phyloP scores from a whole-genome alignment of 2,797 vertebrate genomes.

The Pitangus sulphuratus region DNA sequence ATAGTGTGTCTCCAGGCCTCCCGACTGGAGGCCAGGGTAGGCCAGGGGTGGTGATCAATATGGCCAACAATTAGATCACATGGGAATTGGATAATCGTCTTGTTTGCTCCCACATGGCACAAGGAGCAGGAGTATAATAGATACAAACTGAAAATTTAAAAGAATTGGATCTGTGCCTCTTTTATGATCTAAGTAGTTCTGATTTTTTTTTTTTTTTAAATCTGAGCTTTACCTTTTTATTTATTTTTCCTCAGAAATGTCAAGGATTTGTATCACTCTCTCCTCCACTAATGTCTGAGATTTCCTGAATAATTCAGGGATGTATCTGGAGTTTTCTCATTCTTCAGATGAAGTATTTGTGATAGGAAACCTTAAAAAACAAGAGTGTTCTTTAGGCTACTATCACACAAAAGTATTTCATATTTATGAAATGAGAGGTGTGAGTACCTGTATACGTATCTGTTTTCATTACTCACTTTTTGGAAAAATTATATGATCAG shows the following conservation, averaged over 20 bases:
- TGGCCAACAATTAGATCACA: not conserved
- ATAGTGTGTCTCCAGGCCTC: no score
- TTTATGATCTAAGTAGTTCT: not conserved
- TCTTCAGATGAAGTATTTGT: not conserved
- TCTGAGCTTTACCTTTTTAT: not conserved
- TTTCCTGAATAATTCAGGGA: not conserved
- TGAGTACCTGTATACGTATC: not conserved
- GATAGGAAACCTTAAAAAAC: not conserved
- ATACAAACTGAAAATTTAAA: not conserved
- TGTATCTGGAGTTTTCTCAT: not conserved
- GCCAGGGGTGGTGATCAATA: no score
- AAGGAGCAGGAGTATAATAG: not conserved
- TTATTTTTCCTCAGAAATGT: not conserved
- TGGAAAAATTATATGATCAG: not conserved
- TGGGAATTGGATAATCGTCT: not conserved
- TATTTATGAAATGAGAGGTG: not conserved
- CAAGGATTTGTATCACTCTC: not conserved
- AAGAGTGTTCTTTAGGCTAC: not conserved
- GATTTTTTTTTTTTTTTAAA: not conserved
- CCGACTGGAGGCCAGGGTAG: no score
- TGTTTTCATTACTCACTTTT: not conserved
- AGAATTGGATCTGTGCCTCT: not conserved
- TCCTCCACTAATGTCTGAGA: not conserved
- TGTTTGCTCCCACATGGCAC: not conserved
- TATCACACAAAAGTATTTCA: not conserved